These are phyloP conservation scores for Brachypterus glaber DNA, from an alignment of 2,888 invertebrate species.

Conservation along the genomic window DNA sequence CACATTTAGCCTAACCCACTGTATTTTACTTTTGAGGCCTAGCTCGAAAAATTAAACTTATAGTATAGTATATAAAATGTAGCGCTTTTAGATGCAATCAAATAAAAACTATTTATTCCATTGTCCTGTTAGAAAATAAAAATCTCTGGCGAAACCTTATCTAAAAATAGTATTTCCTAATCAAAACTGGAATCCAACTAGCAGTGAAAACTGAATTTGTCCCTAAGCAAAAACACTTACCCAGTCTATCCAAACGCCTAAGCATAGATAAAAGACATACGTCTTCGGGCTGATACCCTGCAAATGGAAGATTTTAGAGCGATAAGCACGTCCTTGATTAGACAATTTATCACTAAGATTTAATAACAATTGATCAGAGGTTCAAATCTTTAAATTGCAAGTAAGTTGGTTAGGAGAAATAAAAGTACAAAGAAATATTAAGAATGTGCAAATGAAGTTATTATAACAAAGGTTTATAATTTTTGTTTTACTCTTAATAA, in stretches of 20 bases:
- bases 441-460: too few relatives aligned
- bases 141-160: constrained; percentile 14
- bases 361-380: constrained; percentile 32
- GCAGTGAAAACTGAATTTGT: constrained; percentile 31
- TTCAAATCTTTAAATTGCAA: constrained; percentile 34
- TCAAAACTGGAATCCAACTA: constrained; percentile 26
- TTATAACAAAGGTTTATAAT: too few relatives aligned
- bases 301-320: constrained; percentile 22
- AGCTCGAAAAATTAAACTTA: too few relatives aligned
- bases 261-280: constrained; percentile 29
- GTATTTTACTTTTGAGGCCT: too few relatives aligned
- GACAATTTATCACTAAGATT: constrained; percentile 32
- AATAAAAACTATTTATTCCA: too few relatives aligned
- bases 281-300: constrained; percentile 25
- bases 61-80: too few relatives aligned
- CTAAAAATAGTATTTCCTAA: constrained; percentile 24
- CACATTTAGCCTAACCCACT: too few relatives aligned
- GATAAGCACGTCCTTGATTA: constrained; percentile 33
- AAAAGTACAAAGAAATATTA: too few relatives aligned
- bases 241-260: too few relatives aligned
- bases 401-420: constrained; percentile 30
- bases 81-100: too few relatives aligned
- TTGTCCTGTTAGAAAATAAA: too few relatives aligned
- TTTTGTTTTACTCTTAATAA: too few relatives aligned
- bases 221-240: constrained; percentile 30